Base-by-base conservation (phyloP, 2,113 vertebrate species). In the Petroica traversi region DNA sequence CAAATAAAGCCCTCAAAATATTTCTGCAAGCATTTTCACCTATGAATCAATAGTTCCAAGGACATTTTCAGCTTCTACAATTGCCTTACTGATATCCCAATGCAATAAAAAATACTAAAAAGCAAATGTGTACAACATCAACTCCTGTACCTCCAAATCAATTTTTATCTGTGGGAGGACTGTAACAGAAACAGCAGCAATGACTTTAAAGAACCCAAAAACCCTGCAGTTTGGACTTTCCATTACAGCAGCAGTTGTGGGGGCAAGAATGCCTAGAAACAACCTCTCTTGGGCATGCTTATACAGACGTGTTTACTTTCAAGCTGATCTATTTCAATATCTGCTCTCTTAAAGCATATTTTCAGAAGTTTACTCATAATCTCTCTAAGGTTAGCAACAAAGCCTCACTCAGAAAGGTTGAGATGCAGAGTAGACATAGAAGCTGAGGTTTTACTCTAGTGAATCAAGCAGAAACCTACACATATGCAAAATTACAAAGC, bases 21-120 rank as follows among this genome's bases (percentile, higher is more conserved):
- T 77, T 88, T 74, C 76, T 90, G 75, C n/a, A 85, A 94, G 20
- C 55, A 31, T 93, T 93, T 91, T 86, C 63, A 93, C 24, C 43
- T 55, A 20, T 40, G 34, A 71, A 19, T 89, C 51, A 43, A 61
- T 52, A 77, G 55, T 90, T 92, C 81, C 40, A 74, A 80, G 28
- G 71, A 59, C 9, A 9, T 31, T 88, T 88, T 92, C 49, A 84
- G 43, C 59, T 64, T 94, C 68, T 51, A 34, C 22, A 80, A 59
- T 24, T 51, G 26, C 26, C 28, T 85, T 73, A 58, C 14, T 5
- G 6, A 31, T 77, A 59, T 59, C 31, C 59, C n/a, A 80, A 31
- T 29, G 48, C 5, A 67, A 41, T 55, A 41, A 74, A 76, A 79
- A 51, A 29, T 67, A 48, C 43, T 77, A 6, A 82, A 85, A 67